Evolutionary conservation across 2,888 invertebrate species (phyloP).

Genomic region (Leptogaster cylindrica): DNA sequence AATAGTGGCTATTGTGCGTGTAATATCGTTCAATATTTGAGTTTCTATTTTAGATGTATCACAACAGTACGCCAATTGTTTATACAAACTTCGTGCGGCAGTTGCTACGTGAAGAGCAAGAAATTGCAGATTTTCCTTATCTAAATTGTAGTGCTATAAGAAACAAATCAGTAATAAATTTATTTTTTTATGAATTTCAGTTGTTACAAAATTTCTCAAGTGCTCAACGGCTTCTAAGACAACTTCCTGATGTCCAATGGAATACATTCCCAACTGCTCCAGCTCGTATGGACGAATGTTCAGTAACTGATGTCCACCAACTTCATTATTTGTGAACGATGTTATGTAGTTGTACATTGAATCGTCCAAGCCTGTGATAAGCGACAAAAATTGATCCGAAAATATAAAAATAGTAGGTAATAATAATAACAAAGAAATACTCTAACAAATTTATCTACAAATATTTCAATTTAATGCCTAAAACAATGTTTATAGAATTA

Average conservation of each 20-base stretch:
- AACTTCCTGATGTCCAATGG: slow-evolving; percentile 92
- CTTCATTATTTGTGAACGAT: slow-evolving; percentile 78
- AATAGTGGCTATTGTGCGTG: slow-evolving; percentile 80
- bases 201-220: slow-evolving; percentile 83
- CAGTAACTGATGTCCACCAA: slow-evolving; percentile 79
- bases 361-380: slow-evolving; percentile 61
- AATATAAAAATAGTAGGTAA: neutral
- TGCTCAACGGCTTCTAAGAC: slow-evolving; percentile 92
- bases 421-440: neutral
- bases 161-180: slow-evolving; percentile 45
- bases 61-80: slow-evolving; percentile 69
- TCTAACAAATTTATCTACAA: neutral
- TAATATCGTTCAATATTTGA: slow-evolving; percentile 83
- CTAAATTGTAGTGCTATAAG: slow-evolving; percentile 85
- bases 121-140: slow-evolving; percentile 90
- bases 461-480: neutral
- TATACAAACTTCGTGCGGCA: slow-evolving; percentile 78
- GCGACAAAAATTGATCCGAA: no score
- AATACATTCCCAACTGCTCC: slow-evolving; percentile 81
- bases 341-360: slow-evolving; percentile 80
- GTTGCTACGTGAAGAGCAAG: slow-evolving; percentile 84
- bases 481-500: neutral
- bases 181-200: no score
- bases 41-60: slow-evolving; percentile 73
- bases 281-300: slow-evolving; percentile 87